Base-by-base conservation (phyloP, 2,113 vertebrate genomes). In the Orycteropus afer region DNA sequence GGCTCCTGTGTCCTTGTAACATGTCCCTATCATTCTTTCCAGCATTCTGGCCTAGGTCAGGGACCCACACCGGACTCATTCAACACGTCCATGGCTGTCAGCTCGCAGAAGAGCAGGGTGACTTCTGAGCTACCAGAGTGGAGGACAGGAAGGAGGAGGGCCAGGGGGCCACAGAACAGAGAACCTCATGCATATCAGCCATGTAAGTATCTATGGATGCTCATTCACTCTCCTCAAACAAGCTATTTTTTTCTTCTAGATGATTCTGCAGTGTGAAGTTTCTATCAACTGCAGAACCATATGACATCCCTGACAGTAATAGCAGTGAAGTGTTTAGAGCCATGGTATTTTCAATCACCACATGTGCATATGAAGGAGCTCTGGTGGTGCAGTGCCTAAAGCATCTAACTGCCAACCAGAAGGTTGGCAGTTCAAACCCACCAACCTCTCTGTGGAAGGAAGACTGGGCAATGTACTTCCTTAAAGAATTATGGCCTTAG, bases 21-120 rank as follows among this genome's bases (percentile, higher is more conserved):
- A 49, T 45, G 34, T 4, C 23, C 25, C 1, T 0, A 7, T 34
- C 0, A 0, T 8, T 57, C 40, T 47, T 34, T n/a, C 14, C 5
- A 51, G 3, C 11, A 11, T 80, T 69, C 77, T 20, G 65, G 37
- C 15, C 2, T 34, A 1, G 59, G n/a, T 10, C 40, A 12, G 73
- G n/a, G 47, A 53, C 59, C 53, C 71, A 80, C 6, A 2, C 9
- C 73, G 45, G 59, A 49, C 2, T n/a, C 45, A 32, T 27, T 61
- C 11, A 29, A 37, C n/a, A 42, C 6, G 14, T 1, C 42, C 27
- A 0, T 1, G 32, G 37, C 7, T 32, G 40, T 0, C 13, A 23
- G 51, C 5, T 84, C 14, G 0, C 4, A 3, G 11, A 47, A 61
- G 37, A 71, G 27, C 10, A 51, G 34, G 11, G 25, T 22, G 32